Percentiles rank a stretch among this genome's conserved stretches.
Conservation (phyloP, 1,140 invertebrate genomes). For the Solenopsis invicta region DNA sequence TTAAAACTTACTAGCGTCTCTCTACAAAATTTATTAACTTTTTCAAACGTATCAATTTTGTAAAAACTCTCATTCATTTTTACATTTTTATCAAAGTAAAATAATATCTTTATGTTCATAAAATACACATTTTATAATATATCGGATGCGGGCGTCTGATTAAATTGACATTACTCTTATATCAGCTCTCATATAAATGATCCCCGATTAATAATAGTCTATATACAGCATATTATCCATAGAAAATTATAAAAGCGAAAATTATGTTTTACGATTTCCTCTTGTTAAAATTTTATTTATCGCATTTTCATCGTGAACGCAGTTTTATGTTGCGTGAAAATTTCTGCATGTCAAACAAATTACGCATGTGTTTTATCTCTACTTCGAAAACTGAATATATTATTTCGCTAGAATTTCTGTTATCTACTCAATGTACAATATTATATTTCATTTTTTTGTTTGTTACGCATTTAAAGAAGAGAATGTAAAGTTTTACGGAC, state of each 20-base stretch:
- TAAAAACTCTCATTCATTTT: neutral
- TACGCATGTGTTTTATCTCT: neutral
- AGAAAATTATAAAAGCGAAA: slow-evolving; percentile 25
- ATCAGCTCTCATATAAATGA: slow-evolving; percentile 5
- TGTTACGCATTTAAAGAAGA: neutral
- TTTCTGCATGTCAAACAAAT: slow-evolving; percentile 10
- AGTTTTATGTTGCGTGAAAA: slow-evolving; percentile 20
- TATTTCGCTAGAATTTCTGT: slow-evolving; percentile 8
- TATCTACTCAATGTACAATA: neutral
- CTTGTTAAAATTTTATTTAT: slow-evolving; percentile 37
- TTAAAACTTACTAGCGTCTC: neutral
- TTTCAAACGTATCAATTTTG: neutral
- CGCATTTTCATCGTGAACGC: slow-evolving; percentile 4
- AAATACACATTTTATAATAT: slow-evolving; percentile 18
- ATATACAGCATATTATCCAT: neutral
- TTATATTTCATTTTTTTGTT: neutral
- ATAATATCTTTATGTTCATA: slow-evolving; percentile 6
- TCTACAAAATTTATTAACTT: neutral
- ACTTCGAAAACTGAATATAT: neutral
- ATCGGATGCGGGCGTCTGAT: neutral
- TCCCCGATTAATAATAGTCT: slow-evolving; percentile 3
- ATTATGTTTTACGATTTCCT: slow-evolving; percentile 37
- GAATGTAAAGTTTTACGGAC: neutral
- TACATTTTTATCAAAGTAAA: neutral
- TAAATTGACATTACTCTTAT: slow-evolving; percentile 43